Evolutionary conservation across 2,888 invertebrate species (phyloP).

Genomic region (Cartodere bifasciata): DNA sequence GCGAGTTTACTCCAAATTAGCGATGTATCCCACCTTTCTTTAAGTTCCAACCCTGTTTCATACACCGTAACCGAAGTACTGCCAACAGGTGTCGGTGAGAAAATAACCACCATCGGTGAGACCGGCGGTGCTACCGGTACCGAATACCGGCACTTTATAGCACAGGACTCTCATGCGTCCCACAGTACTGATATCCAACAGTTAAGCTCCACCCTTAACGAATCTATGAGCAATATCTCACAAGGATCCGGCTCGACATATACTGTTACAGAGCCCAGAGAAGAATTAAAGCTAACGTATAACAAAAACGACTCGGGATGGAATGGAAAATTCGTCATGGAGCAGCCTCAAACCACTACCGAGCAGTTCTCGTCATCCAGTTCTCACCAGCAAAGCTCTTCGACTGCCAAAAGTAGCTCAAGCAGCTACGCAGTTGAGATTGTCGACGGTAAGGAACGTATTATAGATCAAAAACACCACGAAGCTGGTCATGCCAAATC

Average conservation of each 20-base stretch:
- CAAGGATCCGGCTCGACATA: slow-evolving; percentile 29
- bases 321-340: slow-evolving; percentile 37
- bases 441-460: slow-evolving; percentile 49
- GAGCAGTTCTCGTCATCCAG: slow-evolving; percentile 25
- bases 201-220: slow-evolving; percentile 29
- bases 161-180: slow-evolving; percentile 22
- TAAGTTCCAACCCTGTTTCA: slow-evolving; percentile 25
- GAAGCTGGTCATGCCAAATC: slow-evolving; percentile 34
- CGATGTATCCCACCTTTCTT: slow-evolving; percentile 33
- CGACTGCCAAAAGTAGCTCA: slow-evolving; percentile 45
- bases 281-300: slow-evolving; percentile 28
- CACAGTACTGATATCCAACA: slow-evolving; percentile 28
- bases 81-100: slow-evolving; percentile 31
- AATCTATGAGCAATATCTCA: slow-evolving; percentile 25
- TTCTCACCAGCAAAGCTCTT: slow-evolving; percentile 43
- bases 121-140: slow-evolving; percentile 29
- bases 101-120: slow-evolving; percentile 31
- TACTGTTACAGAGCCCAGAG: slow-evolving; percentile 33
- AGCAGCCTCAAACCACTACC: slow-evolving; percentile 24
- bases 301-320: slow-evolving; percentile 36
- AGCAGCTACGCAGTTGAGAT: slow-evolving; percentile 53
- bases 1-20: slow-evolving; percentile 31
- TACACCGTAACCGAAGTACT: slow-evolving; percentile 32
- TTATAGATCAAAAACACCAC: slow-evolving; percentile 45
- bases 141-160: slow-evolving; percentile 31